Evolutionary conservation across 2,888 invertebrate genomes (phyloP).

Genomic region (Ichneumoninae sp.): DNA sequence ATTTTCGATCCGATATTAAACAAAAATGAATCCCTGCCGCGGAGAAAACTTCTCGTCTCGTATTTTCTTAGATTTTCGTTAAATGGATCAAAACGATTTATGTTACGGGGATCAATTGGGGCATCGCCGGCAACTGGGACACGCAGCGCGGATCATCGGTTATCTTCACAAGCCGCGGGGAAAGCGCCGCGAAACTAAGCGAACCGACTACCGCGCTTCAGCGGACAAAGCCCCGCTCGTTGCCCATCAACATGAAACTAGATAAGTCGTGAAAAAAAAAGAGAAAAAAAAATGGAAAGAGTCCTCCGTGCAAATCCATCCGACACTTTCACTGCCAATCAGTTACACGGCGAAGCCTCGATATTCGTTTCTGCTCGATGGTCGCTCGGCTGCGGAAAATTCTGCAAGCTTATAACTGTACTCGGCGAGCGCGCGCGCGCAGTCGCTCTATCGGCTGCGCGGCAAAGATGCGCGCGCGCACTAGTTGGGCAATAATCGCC

Average conservation of each 20-base stretch:
- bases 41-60: background rate
- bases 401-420: conserved; percentile 12
- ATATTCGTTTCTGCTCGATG: conserved; percentile 32
- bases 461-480: background rate
- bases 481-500: background rate
- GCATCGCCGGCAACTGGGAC: conserved; percentile 3
- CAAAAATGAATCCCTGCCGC: background rate
- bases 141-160: conserved; percentile 37
- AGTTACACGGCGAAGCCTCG: conserved; percentile 44
- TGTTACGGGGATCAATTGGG: background rate
- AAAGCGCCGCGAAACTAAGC: conserved; percentile 40
- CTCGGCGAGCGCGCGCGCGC: background rate
- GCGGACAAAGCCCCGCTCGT: conserved; percentile 34
- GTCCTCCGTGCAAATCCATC: conserved; percentile 44
- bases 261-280: conserved; percentile 49
- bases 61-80: background rate
- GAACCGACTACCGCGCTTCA: conserved; percentile 36
- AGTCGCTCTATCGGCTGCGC: background rate
- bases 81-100: background rate
- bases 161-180: conserved; percentile 43
- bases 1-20: background rate
- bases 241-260: conserved; percentile 53
- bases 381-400: conserved; percentile 27
- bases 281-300: conserved; percentile 4
- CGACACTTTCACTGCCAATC: conserved; percentile 64